Conservation (phyloP, 2,113 vertebrate genomes). For the Nanorana parkeri region DNA sequence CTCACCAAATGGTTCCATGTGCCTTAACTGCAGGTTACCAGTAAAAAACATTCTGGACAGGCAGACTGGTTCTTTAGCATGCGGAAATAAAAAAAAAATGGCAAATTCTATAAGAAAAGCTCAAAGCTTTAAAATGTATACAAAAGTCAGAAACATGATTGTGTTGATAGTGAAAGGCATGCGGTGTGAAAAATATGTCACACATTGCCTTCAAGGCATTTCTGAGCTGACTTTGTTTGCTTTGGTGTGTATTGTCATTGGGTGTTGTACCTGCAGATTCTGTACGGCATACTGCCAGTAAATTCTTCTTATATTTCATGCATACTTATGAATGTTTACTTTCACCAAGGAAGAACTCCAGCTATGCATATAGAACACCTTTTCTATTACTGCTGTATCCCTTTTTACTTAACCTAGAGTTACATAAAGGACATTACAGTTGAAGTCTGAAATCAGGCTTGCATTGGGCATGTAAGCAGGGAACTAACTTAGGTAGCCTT, state of each 20-base stretch:
- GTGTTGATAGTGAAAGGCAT: not conserved
- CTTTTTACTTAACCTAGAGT: too few species aligned
- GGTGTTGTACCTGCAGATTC: not conserved
- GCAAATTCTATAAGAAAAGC: not conserved
- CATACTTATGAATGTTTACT: not conserved
- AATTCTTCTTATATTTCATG: not conserved
- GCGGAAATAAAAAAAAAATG: too few species aligned
- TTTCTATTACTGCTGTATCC: too few species aligned
- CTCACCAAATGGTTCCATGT: too few species aligned
- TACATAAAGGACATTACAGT: too few species aligned
- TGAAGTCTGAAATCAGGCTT: too few species aligned
- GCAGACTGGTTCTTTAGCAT: too few species aligned
- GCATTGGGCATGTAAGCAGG: too few species aligned
- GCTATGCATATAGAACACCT: too few species aligned
- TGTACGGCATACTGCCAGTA: not conserved
- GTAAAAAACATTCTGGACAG: too few species aligned
- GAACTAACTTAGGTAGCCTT: too few species aligned
- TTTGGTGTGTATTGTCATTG: slow-evolving; percentile 25
- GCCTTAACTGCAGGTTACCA: too few species aligned
- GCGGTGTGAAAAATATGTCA: not conserved
- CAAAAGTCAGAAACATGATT: not conserved
- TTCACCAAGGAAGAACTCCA: not conserved
- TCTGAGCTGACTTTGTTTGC: not conserved
- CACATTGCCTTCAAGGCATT: not conserved
- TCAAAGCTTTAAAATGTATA: not conserved